These are phyloP conservation scores for Frieseomelitta varia DNA, from an alignment of 1,140 invertebrate species.

Conservation along the genomic window DNA sequence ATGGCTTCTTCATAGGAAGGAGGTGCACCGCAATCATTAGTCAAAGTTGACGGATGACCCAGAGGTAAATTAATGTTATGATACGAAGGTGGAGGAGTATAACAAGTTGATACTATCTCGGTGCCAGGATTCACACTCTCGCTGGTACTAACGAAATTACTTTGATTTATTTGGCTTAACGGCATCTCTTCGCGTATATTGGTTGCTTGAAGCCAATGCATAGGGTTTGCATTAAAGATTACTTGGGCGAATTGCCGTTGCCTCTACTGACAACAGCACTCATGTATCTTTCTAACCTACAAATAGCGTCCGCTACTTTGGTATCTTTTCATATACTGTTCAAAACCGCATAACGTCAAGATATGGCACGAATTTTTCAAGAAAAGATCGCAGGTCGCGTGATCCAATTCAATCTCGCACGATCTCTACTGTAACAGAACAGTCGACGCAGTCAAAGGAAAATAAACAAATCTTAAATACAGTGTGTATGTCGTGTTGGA, in stretches of 20 bases:
- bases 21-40: constrained; percentile 77
- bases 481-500: not conserved
- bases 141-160: constrained; percentile 27
- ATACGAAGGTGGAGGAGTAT: constrained; percentile 73
- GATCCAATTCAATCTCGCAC: not conserved
- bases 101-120: constrained; percentile 63
- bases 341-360: not conserved
- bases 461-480: constrained; percentile 6
- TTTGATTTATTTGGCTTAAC: constrained; percentile 58
- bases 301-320: not conserved
- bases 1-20: constrained; percentile 84
- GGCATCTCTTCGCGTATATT: constrained; percentile 62
- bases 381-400: not conserved
- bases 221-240: constrained; percentile 51
- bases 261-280: constrained; percentile 6
- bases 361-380: not conserved
- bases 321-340: not conserved
- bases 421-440: too few relatives aligned
- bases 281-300: constrained; percentile 37
- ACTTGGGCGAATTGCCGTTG: not conserved
- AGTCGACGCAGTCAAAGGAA: not conserved
- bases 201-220: constrained; percentile 62
- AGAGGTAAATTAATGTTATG: constrained; percentile 73
- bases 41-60: constrained; percentile 66
- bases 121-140: constrained; percentile 62